Conservation (phyloP, 2,113 vertebrate genomes). For the Ancistrus triradiatus region DNA sequence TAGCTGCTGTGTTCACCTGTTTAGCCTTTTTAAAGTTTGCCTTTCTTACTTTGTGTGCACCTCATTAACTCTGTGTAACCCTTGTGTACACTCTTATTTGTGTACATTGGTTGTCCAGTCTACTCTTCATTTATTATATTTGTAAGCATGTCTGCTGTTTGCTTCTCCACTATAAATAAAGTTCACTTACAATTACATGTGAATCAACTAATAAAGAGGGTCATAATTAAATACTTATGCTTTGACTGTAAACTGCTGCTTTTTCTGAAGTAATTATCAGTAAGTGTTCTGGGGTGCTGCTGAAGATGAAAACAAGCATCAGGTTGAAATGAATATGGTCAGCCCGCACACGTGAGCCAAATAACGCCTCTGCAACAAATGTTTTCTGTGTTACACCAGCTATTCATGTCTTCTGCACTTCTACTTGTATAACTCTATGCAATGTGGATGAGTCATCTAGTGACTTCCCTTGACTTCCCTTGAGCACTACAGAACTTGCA, state of each 20-base stretch:
- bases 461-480: slow-evolving; percentile 45
- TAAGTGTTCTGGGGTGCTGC: slow-evolving; percentile 16
- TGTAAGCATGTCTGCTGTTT: slow-evolving; percentile 21
- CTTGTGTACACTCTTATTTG: too few relatives aligned
- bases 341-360: not conserved
- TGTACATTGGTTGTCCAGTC: too few relatives aligned
- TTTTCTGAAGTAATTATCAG: slow-evolving; percentile 30
- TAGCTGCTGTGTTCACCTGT: too few relatives aligned
- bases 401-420: not conserved
- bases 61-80: too few relatives aligned
- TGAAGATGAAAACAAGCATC: slow-evolving; percentile 3
- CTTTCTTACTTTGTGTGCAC: too few relatives aligned
- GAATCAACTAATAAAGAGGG: slow-evolving; percentile 15
- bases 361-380: slow-evolving; percentile 22
- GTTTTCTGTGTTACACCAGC: not conserved
- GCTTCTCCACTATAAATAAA: too few relatives aligned
- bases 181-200: slow-evolving; percentile 15
- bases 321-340: slow-evolving; percentile 11
- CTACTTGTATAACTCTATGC: slow-evolving; percentile 43
- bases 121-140: too few relatives aligned
- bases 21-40: too few relatives aligned
- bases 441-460: slow-evolving; percentile 41
- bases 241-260: slow-evolving; percentile 28
- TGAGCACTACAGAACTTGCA: slow-evolving; percentile 47
- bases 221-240: slow-evolving; percentile 17